A percentile compares a stretch with the other conserved stretches of the same genome.
Evolutionary conservation across 2,888 invertebrate species (phyloP).

Genomic region (Baccha elongata): DNA sequence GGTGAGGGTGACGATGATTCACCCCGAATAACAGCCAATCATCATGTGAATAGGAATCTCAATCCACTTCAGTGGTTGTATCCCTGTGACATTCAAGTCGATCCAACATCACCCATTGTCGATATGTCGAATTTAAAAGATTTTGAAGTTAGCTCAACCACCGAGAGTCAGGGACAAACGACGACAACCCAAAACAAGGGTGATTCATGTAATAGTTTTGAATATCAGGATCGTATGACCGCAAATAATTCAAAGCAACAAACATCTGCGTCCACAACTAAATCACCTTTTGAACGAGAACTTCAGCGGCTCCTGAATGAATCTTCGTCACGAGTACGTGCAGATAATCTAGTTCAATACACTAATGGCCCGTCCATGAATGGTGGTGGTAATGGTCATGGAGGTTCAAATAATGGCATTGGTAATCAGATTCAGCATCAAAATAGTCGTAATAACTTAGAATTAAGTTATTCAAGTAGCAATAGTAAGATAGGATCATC

Average conservation of each 20-base stretch:
- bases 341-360: constrained; percentile 74
- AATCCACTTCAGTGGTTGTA: constrained; percentile 85
- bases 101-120: constrained; percentile 81
- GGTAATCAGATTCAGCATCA: constrained; percentile 55
- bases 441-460: constrained; percentile 79
- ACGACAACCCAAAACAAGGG: constrained; percentile 85
- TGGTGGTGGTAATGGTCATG: constrained; percentile 75
- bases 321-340: constrained; percentile 79
- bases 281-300: constrained; percentile 90
- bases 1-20: constrained; percentile 84
- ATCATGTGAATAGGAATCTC: constrained; percentile 77
- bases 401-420: constrained; percentile 73
- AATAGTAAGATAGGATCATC: constrained; percentile 80
- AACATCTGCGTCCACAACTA: constrained; percentile 81
- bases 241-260: constrained; percentile 74
- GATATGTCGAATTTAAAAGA: constrained; percentile 81
- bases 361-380: constrained; percentile 70
- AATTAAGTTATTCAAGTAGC: constrained; percentile 80
- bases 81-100: constrained; percentile 86
- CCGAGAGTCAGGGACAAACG: constrained; percentile 84
- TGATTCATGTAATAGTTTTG: constrained; percentile 86
- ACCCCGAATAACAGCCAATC: constrained; percentile 77
- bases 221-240: constrained; percentile 83
- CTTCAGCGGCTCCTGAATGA: constrained; percentile 90
- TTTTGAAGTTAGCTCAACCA: constrained; percentile 82